phyloP scores from a whole-genome alignment of 1,140 invertebrate species.

The Drepana arcuata region DNA sequence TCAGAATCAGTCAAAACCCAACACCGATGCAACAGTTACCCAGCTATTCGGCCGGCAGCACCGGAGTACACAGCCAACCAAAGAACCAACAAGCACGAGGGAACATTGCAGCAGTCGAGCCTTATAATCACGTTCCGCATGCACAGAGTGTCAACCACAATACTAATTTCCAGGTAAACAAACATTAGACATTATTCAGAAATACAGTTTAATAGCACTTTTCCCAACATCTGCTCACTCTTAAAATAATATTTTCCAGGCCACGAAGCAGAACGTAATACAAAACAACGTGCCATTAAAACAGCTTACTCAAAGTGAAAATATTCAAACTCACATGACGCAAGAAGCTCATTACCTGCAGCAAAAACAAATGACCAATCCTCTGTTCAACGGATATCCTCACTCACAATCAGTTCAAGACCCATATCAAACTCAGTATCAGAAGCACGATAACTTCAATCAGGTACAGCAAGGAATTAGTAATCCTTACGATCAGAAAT shows the following conservation, averaged over 20 bases:
- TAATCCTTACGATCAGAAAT: constrained; percentile 61
- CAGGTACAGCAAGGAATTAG: constrained; percentile 61
- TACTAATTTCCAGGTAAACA: constrained; percentile 62
- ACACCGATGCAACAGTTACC: constrained; percentile 64
- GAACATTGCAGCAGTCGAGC: constrained; percentile 91
- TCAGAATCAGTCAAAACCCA: constrained; percentile 53
- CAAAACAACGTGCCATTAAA: constrained; percentile 70
- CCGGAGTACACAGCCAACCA: constrained; percentile 43
- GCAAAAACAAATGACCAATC: constrained; percentile 65
- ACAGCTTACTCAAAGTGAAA: constrained; percentile 63
- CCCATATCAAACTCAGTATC: constrained; percentile 53
- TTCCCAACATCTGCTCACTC: not conserved
- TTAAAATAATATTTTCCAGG: constrained; percentile 35
- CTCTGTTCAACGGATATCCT: constrained; percentile 58
- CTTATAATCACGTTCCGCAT: constrained; percentile 88
- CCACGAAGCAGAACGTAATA: constrained; percentile 63
- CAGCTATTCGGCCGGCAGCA: constrained; percentile 44
- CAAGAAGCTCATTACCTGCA: constrained; percentile 69
- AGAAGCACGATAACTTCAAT: constrained; percentile 57
- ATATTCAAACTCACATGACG: constrained; percentile 60
- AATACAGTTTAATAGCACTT: constrained; percentile 1
- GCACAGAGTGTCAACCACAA: constrained; percentile 74
- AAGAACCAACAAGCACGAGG: constrained; percentile 73
- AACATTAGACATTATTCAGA: not conserved
- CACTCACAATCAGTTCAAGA: constrained; percentile 41